Base-by-base conservation (phyloP, 1,140 invertebrate genomes). In the Marisa cornuarietis region DNA sequence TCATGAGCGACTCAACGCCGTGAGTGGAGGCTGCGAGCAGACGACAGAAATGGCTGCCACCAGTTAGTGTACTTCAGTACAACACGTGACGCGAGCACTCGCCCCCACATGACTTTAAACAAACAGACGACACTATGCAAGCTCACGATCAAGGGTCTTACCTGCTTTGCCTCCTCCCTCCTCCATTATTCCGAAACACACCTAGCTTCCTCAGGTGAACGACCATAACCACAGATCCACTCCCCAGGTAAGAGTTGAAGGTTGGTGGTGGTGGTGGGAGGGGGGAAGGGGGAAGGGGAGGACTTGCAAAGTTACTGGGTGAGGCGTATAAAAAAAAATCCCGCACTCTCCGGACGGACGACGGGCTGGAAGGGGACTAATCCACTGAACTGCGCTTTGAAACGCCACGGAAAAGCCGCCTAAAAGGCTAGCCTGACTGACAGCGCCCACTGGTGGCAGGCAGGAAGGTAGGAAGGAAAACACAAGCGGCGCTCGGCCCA, bases 101-200 rank as follows among this genome's bases (percentile, higher is more conserved):
- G 22, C 6, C 65, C n/a, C 13, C 65, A 68, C 14, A n/a, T 22
- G 26, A n/a, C 22, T 31, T 13, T 31, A 24, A 13, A 14, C 22
- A 68, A n/a, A 68, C 65, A 68, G n/a, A 18, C 65, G 22, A 68
- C 65, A 24, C 65, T 11, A n/a, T 11, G 13, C 13, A 22, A 24
- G 11, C 22, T 14, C 65, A 68, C 13, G 26, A 13, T 68, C 13
- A 16, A 22, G 10, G 14, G 65, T 11, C 65, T n/a, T n/a, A n/a
- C 26, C n/a, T 68, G 65, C 14, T n/a, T 31, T 31, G 18, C 62
- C 62, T 68, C 65, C 65, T 68, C 65, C 65, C 65, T 31, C 65
- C 9, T 68, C 65, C 65, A 68, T 68, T n/a, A 31, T 14, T 68
- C 65, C 11, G 11, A 68, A 68, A 68, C 65, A 68, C 65, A 68